Evolutionary conservation across 2,888 invertebrate species (phyloP), one percentile per base, ranked within the genome.

Genomic region (Endomychus coccineus): DNA sequence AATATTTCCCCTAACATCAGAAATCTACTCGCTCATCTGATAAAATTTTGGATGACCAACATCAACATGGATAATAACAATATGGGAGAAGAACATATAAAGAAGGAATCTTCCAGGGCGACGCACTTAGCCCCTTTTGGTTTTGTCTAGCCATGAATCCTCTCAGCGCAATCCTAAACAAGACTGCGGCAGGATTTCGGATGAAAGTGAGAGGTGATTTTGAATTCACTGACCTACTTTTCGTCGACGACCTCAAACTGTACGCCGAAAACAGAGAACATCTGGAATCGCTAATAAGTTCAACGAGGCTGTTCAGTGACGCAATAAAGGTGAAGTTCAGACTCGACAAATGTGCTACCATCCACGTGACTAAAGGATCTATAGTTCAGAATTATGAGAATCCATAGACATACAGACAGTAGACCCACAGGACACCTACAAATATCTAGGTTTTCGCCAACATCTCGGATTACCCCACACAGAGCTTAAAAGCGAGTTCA

Each of bases 221-320:
- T n/a, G 27, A 16, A 6, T 28, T 42, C 12, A 31, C 35, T 7
- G 42, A 50, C 30, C 33, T 45, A 3, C 28, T 50, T 5, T 45
- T 49, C 19, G 41, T 45, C 35, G 45, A 49, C 27, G 46, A 49
- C 21, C 22, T 49, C 16, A 46, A 49, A 25, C 25, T 49, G 7
- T 45, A 39, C 36, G 45, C 44, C 16, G 24, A 17, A 9, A 34
- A 11, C 7, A 3, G 12, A 10, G 6, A 31, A 6, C 27, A 34
- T 3, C 14, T 34, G 16, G 27, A 30, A 36, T 27, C 25, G 6
- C n/a, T 15, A 22, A 13, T 34, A 9, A 23, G 23, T n/a, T 9
- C 27, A 5, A 23, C 23, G 2, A 27, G 28, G n/a, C 16, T 27
- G 2, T 34, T 34, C 22, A 36, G 41, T 23, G 27, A 16, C 2